Evolutionary conservation across 2,888 invertebrate genomes (phyloP).

Genomic region (Drosophila mettleri): DNA sequence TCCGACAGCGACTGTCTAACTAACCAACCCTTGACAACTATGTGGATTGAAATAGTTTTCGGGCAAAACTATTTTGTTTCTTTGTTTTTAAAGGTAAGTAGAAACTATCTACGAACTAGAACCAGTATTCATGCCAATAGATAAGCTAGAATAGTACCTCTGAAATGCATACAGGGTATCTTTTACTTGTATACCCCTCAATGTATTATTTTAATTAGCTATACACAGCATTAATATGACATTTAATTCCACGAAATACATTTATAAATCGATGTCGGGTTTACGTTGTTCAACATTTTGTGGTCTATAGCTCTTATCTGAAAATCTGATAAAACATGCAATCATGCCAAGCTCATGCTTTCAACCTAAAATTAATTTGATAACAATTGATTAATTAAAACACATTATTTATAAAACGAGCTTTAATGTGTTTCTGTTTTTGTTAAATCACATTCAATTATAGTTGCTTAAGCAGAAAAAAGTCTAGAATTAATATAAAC

Average conservation of each 20-base stretch:
- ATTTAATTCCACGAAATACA: not conserved
- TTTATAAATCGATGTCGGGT: not conserved
- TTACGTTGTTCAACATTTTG: not conserved
- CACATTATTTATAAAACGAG: too few species aligned
- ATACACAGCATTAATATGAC: not conserved
- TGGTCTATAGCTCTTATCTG: not conserved
- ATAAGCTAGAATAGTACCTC: not conserved
- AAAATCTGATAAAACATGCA: not conserved
- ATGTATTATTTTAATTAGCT: not conserved
- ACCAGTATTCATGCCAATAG: not conserved
- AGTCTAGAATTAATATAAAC: too few species aligned
- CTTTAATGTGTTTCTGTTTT: too few species aligned
- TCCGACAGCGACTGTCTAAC: not conserved
- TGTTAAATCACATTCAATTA: too few species aligned
- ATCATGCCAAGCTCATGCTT: not conserved
- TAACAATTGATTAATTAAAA: too few species aligned
- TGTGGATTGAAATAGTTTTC: not conserved
- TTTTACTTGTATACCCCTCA: not conserved
- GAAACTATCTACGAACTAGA: not conserved
- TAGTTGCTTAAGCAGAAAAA: too few species aligned
- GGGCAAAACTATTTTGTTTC: not conserved
- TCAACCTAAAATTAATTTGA: too few species aligned
- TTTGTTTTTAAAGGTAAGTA: not conserved
- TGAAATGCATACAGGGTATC: not conserved
- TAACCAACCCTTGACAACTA: conserved; percentile 3